Percentiles rank a stretch among this genome's conserved stretches.
Evolutionary conservation across 2,888 invertebrate species (phyloP).

Genomic region (Girardia tigrina): DNA sequence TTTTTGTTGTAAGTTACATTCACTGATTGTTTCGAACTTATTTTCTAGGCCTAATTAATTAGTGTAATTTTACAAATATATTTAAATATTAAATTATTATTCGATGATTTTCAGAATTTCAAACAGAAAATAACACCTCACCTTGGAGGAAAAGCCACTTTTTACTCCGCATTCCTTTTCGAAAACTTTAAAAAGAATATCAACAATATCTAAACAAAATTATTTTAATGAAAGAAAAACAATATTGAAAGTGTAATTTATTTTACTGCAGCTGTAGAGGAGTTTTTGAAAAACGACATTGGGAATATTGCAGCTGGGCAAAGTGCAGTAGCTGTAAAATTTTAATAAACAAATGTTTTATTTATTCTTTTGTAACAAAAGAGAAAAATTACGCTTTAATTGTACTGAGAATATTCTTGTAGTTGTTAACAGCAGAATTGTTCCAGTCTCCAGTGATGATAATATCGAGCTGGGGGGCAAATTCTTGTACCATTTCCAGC

Average conservation of each 20-base stretch:
- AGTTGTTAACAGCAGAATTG: background rate
- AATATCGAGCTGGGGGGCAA: background rate
- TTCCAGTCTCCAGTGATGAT: slow-evolving; percentile 9
- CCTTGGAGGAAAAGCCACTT: slow-evolving; percentile 7
- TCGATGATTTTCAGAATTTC: no score
- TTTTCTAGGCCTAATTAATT: no score
- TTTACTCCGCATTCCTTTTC: slow-evolving; percentile 19
- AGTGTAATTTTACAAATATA: no score
- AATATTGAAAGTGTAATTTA: background rate
- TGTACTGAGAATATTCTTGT: background rate
- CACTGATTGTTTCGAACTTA: no score
- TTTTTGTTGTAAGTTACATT: no score
- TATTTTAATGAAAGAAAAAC: background rate
- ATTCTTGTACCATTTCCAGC: slow-evolving; percentile 1
- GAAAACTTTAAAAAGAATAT: slow-evolving; percentile 1
- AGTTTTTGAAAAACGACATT: slow-evolving; percentile 16
- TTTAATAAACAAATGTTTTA: background rate
- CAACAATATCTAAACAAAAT: background rate
- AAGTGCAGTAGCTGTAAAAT: background rate
- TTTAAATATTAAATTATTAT: no score
- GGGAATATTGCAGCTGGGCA: slow-evolving; percentile 19
- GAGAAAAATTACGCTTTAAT: background rate
- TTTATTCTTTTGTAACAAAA: background rate
- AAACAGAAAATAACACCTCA: no score
- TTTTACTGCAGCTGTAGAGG: background rate